phyloP scores from a whole-genome alignment of 2,113 vertebrate species.

The Saguinus midas region DNA sequence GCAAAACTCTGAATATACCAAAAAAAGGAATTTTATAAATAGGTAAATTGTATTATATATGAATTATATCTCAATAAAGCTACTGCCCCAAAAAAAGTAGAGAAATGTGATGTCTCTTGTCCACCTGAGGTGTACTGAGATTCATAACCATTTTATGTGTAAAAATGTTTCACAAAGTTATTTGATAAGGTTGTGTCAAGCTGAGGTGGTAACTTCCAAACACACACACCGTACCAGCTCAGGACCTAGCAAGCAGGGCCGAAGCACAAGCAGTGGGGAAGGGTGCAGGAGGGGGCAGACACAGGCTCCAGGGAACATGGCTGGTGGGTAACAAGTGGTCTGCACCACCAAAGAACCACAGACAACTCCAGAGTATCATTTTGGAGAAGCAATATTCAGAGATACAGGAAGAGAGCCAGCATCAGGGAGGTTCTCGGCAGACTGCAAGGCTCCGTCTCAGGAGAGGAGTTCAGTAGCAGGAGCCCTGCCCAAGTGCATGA shows the following conservation, averaged over 20 bases:
- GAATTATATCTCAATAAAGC: background rate
- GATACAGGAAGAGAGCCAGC: background rate
- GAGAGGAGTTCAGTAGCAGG: background rate
- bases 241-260: background rate
- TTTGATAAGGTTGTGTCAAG: background rate
- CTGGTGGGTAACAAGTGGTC: background rate
- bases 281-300: background rate
- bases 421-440: background rate
- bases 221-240: background rate
- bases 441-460: background rate
- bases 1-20: background rate
- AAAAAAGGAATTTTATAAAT: background rate
- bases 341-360: background rate
- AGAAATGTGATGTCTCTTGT: background rate
- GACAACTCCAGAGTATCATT: background rate
- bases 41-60: background rate
- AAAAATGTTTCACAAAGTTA: background rate
- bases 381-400: background rate
- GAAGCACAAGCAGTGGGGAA: background rate
- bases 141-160: background rate
- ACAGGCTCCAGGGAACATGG: background rate
- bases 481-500: background rate
- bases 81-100: background rate
- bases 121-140: background rate
- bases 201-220: background rate